phyloP scores from a whole-genome alignment of 2,797 vertebrate species.

The Erethizon dorsatum region DNA sequence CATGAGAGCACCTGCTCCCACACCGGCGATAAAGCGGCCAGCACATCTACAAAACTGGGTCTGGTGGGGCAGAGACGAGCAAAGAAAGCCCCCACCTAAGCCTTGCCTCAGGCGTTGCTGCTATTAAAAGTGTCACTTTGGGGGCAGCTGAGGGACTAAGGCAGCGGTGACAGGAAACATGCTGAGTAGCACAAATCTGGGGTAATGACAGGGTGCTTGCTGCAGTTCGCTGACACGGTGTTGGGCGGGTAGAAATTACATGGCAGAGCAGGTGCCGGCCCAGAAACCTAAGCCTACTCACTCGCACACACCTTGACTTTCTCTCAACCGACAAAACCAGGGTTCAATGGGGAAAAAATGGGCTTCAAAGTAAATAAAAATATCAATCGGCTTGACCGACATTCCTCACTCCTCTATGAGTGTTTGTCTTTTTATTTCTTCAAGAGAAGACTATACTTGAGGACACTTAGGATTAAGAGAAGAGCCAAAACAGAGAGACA shows the following conservation, averaged over 20 bases:
- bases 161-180: neutral
- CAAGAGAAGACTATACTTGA: neutral
- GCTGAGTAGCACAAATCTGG: neutral
- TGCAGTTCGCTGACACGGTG: neutral
- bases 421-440: slow-evolving; percentile 50
- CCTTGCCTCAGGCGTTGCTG: neutral
- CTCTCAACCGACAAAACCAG: slow-evolving; percentile 1
- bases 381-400: slow-evolving; percentile 39
- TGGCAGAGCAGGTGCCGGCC: neutral
- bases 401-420: slow-evolving; percentile 46
- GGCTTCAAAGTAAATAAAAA: slow-evolving; percentile 45
- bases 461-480: slow-evolving; percentile 34
- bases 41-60: neutral
- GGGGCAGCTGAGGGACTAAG: neutral
- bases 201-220: slow-evolving; percentile 29
- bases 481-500: neutral
- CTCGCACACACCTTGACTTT: neutral
- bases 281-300: neutral
- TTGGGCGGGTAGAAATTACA: slow-evolving; percentile 2
- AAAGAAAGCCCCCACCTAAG: neutral
- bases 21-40: neutral
- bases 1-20: neutral
- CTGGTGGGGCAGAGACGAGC: neutral
- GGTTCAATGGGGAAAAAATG: neutral
- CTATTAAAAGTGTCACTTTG: slow-evolving; percentile 40